Evolutionary conservation across 2,797 vertebrate genomes (phyloP).

Genomic region (Cynopterus sphinx): DNA sequence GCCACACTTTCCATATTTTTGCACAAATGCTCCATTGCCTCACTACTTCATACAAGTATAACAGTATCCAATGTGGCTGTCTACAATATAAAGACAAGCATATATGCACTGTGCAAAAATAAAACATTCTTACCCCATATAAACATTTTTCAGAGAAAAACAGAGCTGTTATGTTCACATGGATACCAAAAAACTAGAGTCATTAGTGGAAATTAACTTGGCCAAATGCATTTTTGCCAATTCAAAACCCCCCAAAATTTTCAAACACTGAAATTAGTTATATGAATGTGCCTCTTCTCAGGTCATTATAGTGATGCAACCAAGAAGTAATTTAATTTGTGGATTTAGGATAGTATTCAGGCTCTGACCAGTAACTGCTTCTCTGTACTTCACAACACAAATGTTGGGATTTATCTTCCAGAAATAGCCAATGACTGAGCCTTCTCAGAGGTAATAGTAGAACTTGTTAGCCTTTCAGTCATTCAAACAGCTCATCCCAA

Average conservation of each 20-base stretch:
- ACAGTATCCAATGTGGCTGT: no score
- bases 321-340: not conserved
- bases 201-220: not conserved
- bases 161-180: not conserved
- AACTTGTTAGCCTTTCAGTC: not conserved
- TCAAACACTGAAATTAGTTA: not conserved
- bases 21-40: fast-evolving
- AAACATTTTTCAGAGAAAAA: not conserved
- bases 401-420: not conserved
- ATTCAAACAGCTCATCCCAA: not conserved
- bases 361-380: not conserved
- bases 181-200: not conserved
- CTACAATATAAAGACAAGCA: not conserved
- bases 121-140: not conserved
- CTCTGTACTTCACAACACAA: not conserved
- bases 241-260: not conserved
- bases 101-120: not conserved
- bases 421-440: not conserved
- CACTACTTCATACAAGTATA: not conserved
- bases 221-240: not conserved
- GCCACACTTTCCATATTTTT: not conserved
- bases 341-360: not conserved
- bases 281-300: not conserved
- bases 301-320: not conserved
- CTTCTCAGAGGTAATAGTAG: not conserved